Conservation (phyloP, 1,140 invertebrate genomes). For the Glossosoma conforme region DNA sequence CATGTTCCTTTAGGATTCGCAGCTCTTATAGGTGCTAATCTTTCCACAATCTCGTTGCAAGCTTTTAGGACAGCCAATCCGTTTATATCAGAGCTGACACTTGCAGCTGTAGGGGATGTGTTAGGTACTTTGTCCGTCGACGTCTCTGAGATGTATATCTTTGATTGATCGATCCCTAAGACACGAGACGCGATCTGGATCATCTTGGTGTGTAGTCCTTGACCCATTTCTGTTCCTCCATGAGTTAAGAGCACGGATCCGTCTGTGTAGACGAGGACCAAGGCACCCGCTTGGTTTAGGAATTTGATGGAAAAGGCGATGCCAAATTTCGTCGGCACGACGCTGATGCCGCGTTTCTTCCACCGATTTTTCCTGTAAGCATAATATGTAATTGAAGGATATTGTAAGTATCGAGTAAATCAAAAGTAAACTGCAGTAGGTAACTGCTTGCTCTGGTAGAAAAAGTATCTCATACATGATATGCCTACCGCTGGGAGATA, state of each 20-base stretch:
- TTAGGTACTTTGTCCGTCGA: constrained; percentile 93
- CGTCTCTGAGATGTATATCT: constrained; percentile 86
- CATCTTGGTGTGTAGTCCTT: constrained; percentile 94
- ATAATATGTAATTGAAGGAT: background rate
- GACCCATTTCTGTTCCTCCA: constrained; percentile 93
- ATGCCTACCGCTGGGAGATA: no score
- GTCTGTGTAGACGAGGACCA: constrained; percentile 86
- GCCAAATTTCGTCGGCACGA: constrained; percentile 89
- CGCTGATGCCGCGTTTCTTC: constrained; percentile 80
- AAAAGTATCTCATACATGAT: no score
- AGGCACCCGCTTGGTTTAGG: constrained; percentile 84
- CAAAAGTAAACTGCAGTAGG: no score
- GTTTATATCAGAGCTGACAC: constrained; percentile 87
- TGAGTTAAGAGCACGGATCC: constrained; percentile 90
- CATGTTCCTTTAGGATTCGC: constrained; percentile 76
- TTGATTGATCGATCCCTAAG: constrained; percentile 66
- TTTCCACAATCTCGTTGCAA: constrained; percentile 69
- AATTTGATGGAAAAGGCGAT: constrained; percentile 76
- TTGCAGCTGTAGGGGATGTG: constrained; percentile 87
- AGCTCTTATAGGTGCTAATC: constrained; percentile 72
- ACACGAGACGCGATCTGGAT: constrained; percentile 78
- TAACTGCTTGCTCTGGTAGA: no score
- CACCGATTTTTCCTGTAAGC: constrained; percentile 72
- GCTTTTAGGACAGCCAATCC: constrained; percentile 91
- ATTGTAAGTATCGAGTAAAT: no score